Base-by-base conservation (phyloP, 2,888 invertebrate genomes). In the Peribatodes rhomboidaria region DNA sequence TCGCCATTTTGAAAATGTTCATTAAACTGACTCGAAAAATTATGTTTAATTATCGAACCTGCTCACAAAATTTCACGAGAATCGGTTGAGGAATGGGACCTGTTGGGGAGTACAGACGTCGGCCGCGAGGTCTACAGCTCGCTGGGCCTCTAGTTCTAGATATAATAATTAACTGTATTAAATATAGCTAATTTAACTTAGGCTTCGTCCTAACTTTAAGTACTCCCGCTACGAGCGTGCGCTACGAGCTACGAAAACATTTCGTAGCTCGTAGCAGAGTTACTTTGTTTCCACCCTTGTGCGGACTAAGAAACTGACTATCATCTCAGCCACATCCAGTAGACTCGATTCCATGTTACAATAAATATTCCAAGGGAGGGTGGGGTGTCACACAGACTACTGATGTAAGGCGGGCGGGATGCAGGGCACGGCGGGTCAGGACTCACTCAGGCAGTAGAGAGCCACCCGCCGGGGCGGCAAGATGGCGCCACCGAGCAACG, bases 401-500 rank as follows among this genome's bases (percentile, higher is more conserved):
- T 27, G 6, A 27, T 16, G 10, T 41, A 2, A n/a, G 46, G 46
- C 22, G 22, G 46, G 46, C 46, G 22, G 46, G n/a, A 46, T n/a
- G 22, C 46, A 46, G 53, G 33, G 53, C 35, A 42, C 13, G 42
- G 22, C 37, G 18, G 31, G 47, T 27, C 27, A 27, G 27, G 27
- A 27, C 27, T 27, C 27, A 14, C 47, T 49, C 50, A 39, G 56
- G n/a, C 60, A 56, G 65, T 61, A 35, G 46, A 53, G 46, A 16
- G 52, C 60, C 41, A 57, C 46, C 31, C 64, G 59, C 54, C 42
- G 46, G 42, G 50, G 56, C 50, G 49, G 54, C 31, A 59, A 56
- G 41, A 65, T 65, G 65, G 50, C 50, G 64, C 55, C 54, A 8
- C 13, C 16, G 18, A 35, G 39, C 16, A 37, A 39, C 61, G 9